A percentile compares a stretch with the other conserved stretches of the same genome.
Evolutionary conservation across 1,140 invertebrate species (phyloP).

Genomic region (Cataglyphis hispanica): DNA sequence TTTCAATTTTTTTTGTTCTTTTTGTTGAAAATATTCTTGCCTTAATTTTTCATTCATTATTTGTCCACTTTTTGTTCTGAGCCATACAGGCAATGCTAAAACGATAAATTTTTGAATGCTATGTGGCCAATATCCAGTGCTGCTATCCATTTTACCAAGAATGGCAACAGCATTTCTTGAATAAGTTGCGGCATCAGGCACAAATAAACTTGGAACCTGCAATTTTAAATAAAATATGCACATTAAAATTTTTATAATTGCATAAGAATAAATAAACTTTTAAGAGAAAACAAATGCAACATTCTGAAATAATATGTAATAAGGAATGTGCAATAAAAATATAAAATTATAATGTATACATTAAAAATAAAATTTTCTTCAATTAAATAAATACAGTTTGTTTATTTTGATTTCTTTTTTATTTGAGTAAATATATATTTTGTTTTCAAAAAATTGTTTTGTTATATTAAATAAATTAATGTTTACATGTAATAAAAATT

Average conservation of each 20-base stretch:
- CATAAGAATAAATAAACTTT: too few relatives aligned
- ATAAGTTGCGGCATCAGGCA: slow-evolving; percentile 93
- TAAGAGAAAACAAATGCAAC: too few relatives aligned
- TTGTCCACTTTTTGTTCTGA: slow-evolving; percentile 86
- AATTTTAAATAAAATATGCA: slow-evolving; percentile 16
- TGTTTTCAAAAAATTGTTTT: too few relatives aligned
- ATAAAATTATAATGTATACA: too few relatives aligned
- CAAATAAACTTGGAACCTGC: slow-evolving; percentile 89
- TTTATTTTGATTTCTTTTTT: too few relatives aligned
- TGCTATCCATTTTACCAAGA: slow-evolving; percentile 91
- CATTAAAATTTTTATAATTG: not conserved
- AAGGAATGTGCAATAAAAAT: too few relatives aligned
- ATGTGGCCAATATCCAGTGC: slow-evolving; percentile 96
- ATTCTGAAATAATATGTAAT: too few relatives aligned
- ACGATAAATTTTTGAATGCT: slow-evolving; percentile 90
- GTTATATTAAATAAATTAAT: too few relatives aligned
- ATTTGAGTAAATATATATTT: too few relatives aligned
- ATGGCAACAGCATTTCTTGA: slow-evolving; percentile 92
- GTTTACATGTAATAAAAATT: too few relatives aligned
- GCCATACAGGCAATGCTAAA: slow-evolving; percentile 86
- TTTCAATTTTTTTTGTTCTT: slow-evolving; percentile 27
- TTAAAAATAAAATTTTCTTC: too few relatives aligned
- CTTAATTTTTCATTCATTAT: slow-evolving; percentile 85
- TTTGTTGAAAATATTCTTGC: slow-evolving; percentile 85
- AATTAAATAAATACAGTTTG: too few relatives aligned